Conservation (phyloP, 2,797 vertebrate genomes). For the Babyrousa celebensis region DNA sequence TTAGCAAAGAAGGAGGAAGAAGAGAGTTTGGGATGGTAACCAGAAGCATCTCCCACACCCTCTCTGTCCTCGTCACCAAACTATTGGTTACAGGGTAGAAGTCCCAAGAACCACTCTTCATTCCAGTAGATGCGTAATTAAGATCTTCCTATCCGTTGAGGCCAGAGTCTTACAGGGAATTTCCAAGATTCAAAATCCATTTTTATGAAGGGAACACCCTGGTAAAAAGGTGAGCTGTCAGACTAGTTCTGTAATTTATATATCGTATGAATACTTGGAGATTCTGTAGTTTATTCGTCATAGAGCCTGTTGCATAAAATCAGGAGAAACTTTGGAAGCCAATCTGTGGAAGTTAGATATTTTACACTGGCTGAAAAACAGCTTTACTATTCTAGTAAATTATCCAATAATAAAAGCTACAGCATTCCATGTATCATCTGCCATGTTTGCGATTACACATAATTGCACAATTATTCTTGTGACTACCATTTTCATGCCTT, state of each 20-base stretch:
- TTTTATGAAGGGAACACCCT: neutral
- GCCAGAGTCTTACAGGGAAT: neutral
- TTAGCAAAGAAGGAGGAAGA: neutral
- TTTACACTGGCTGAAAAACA: neutral
- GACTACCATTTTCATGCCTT: neutral
- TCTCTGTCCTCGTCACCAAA: neutral
- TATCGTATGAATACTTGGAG: neutral
- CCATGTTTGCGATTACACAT: neutral
- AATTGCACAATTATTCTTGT: neutral
- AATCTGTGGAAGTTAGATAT: neutral
- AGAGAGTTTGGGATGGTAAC: neutral
- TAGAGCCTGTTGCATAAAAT: neutral
- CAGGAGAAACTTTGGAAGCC: neutral
- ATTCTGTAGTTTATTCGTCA: neutral
- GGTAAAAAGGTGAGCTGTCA: neutral
- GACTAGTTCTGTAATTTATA: neutral
- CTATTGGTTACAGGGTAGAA: neutral
- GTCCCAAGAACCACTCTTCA: neutral
- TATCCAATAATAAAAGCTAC: conserved; percentile 31
- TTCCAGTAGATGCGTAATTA: neutral
- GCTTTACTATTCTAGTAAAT: neutral
- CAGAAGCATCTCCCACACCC: neutral
- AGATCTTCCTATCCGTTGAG: neutral
- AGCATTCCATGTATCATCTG: neutral
- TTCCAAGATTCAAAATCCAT: conserved; percentile 10